These are phyloP conservation scores for Ariopsis seemanni DNA, from an alignment of 2,113 vertebrate genomes.

Conservation along the genomic window DNA sequence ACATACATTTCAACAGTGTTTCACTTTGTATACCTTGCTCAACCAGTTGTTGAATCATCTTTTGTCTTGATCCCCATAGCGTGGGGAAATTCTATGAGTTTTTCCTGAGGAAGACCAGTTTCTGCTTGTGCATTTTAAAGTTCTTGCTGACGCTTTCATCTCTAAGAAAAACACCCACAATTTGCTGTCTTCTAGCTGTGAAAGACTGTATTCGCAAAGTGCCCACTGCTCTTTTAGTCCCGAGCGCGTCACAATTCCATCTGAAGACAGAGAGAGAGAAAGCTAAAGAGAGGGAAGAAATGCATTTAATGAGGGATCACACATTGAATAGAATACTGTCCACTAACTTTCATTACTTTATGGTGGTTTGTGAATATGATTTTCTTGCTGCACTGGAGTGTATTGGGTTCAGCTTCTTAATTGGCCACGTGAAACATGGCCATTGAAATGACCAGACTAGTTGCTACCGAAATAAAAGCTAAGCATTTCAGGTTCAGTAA, in stretches of 20 bases:
- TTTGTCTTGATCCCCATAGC: neutral
- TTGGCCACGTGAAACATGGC: neutral
- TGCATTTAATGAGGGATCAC: conserved; percentile 1
- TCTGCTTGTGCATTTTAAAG: conserved; percentile 11
- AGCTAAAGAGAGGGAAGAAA: neutral
- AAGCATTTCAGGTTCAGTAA: neutral
- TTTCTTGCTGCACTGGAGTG: neutral
- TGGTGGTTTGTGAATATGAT: neutral
- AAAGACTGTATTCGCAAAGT: neutral
- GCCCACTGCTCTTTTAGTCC: neutral
- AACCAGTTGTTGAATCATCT: conserved; percentile 11
- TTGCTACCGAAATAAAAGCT: neutral
- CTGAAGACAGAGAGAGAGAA: neutral
- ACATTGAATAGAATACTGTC: neutral
- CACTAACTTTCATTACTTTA: neutral
- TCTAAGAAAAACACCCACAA: conserved; percentile 1
- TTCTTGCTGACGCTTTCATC: conserved; percentile 12
- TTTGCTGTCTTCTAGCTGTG: conserved; percentile 6
- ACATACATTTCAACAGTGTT: neutral
- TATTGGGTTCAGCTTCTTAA: neutral
- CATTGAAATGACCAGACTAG: neutral
- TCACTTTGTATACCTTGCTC: neutral
- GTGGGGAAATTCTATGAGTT: neutral
- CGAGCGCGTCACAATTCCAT: neutral
- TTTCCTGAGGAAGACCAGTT: conserved; percentile 16